phyloP scores from a whole-genome alignment of 2,113 vertebrate genomes.

The Verasper variegatus region DNA sequence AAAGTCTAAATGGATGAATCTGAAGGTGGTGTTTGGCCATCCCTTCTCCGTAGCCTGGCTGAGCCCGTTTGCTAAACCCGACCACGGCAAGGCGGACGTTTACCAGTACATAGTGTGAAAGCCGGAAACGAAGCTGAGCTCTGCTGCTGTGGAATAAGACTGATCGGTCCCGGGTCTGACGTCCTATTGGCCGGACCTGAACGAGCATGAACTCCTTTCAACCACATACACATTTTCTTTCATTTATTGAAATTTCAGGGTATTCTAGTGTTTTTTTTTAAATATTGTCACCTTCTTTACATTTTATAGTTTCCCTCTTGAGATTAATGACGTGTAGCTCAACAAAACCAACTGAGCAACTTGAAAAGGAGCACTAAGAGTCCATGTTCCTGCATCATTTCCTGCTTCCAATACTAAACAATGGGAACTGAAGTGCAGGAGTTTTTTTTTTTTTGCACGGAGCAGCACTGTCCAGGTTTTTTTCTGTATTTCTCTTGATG shows the following conservation, averaged over 20 bases:
- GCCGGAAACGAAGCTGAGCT: conserved; percentile 26
- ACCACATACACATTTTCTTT: conserved; percentile 32
- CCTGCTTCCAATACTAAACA: conserved; percentile 39
- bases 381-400: conserved; percentile 34
- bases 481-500: conserved; percentile 33
- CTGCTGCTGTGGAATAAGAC: conserved; percentile 35
- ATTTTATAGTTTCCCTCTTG: conserved; percentile 28
- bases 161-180: conserved; percentile 12
- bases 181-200: conserved; percentile 11
- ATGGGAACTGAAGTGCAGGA: conserved; percentile 47
- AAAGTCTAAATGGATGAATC: conserved; percentile 98
- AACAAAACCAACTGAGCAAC: neutral
- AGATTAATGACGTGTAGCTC: conserved; percentile 32
- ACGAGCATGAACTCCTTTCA: conserved; percentile 48
- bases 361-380: conserved; percentile 20
- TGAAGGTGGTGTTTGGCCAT: conserved; percentile 98
- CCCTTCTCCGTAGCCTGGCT: conserved; percentile 97
- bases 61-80: conserved; percentile 93
- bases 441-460: conserved; percentile 1
- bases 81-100: conserved; percentile 94
- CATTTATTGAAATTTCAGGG: conserved; percentile 45
- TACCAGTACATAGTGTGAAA: conserved; percentile 98
- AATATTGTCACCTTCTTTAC: conserved; percentile 11
- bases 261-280: conserved; percentile 25
- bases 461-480: neutral